Evolutionary conservation across 2,888 invertebrate genomes (phyloP), one percentile per base, ranked within the genome.

Genomic region (Apotomis betuletana): DNA sequence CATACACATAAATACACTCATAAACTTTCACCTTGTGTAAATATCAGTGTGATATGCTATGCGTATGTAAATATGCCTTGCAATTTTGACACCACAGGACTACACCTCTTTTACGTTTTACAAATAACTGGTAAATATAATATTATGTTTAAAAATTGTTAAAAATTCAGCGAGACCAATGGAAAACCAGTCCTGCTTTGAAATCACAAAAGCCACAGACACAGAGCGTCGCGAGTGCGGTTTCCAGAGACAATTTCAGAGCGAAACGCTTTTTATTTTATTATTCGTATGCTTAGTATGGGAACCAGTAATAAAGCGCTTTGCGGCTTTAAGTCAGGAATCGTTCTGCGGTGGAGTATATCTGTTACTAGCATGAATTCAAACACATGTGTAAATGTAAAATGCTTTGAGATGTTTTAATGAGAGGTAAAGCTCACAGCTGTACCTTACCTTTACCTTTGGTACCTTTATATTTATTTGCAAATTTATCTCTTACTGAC

Each of bases 151-250:
- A 0, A 6, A 67, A 59, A 59, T 59, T 51, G 38, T 58, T 41
- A 9, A 59, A 59, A 67, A 36, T 9, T 27, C 49, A 54, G 54
- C 67, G 70, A 38, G 36, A 15, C 69, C 74, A 75, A 38, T 78
- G 77, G 77, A 78, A 70, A 77, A 75, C 74, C 54, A 49, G 36
- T n/a, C 13, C 69, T 51, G 67, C 57, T 59, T 75, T 73, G 73
- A 54, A 54, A 72, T 74, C 77, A 78, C 74, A 79, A 79, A 79
- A 77, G 75, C 78, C 77, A 76, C 79, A 79, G 75, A 78, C 77
- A 76, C 79, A 79, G 75, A 78, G 73, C 73, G 73, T 71, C 73
- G 69, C 69, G 70, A 71, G 73, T 74, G 73, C 67, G 74, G 73
- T 75, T 70, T 74, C 67, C 67, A 77, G 76, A 80, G 79, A 80